Base-by-base conservation (phyloP, 1,140 invertebrate species). In the Drosophila sechellia region DNA sequence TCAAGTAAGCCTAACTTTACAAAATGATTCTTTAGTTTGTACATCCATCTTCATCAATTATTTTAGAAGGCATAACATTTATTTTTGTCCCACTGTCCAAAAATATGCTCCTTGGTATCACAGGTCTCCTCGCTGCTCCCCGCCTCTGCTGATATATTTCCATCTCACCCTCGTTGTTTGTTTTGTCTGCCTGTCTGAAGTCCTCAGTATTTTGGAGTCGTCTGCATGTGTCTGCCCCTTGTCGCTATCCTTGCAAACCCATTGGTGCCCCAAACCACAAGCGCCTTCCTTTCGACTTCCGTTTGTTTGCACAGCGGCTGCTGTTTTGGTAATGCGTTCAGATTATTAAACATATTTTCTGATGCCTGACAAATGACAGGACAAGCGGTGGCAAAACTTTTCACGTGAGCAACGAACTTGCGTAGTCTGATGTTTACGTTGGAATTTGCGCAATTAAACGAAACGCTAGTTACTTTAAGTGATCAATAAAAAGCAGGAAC, bases 301-400 rank as follows among this genome's bases (percentile, higher is more conserved):
- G 68, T 57, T 57, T 76, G 72, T 79, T 43, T 81, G 61, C 78
- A 59, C 48, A 79, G 79, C 68, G 79, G 60, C 64, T 72, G 70
- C 76, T 69, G 49, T 81, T 59, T 77, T 55, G 54, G 61, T 79
- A 87, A 87, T 83, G 84, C 79, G 84, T 89, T 87, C 68, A 83
- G 83, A 79, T 87, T 89, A 89, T 89, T 87, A 87, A 87, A 89
- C 83, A 89, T 79, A 87, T 87, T 83, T 80, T 79, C 50, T 77
- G 73, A 59, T 69, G 73, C 73, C 73, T 77, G 73, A 69, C 73
- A 77, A 77, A 77, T 79, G 79, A 48, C 52, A 60, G 66, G 55
- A 63, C 49, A 49, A 63, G 43, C 50, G 54, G 17, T 17, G 53
- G 17, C 15, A 54, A 37, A 66, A 68, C 35, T 64, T 77, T 66